phyloP scores from a whole-genome alignment of 1,140 invertebrate species.

The Sitodiplosis mosellana region DNA sequence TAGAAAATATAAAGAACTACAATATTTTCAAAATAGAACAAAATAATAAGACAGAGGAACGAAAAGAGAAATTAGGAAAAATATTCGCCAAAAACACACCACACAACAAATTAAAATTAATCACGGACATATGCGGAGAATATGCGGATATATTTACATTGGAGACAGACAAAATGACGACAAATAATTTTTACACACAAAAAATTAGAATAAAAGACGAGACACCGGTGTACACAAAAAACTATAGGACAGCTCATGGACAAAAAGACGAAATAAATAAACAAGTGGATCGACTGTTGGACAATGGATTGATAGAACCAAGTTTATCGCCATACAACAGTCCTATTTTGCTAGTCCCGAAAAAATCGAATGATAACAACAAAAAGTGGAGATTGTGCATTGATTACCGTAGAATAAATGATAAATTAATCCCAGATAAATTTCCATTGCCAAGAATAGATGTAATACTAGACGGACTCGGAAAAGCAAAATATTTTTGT shows the following conservation, averaged over 20 bases:
- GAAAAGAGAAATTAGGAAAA: background rate
- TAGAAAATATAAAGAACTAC: background rate
- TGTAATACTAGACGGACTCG: too few relatives aligned
- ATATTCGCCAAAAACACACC: background rate
- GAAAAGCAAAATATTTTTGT: too few relatives aligned
- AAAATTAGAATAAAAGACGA: background rate
- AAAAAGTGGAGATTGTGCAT: conserved; percentile 18
- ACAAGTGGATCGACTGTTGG: background rate
- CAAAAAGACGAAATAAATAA: background rate
- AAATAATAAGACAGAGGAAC: background rate
- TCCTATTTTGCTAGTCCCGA: conserved; percentile 23
- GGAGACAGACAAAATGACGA: background rate
- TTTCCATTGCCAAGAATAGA: too few relatives aligned
- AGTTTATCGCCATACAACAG: background rate
- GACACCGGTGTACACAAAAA: background rate
- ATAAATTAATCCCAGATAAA: too few relatives aligned
- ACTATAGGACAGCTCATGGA: background rate
- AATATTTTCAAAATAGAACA: background rate
- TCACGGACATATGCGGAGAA: background rate
- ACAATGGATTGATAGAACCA: background rate
- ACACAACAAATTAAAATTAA: background rate
- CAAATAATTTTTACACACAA: background rate
- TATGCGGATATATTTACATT: background rate
- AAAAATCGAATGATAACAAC: conserved; percentile 20
- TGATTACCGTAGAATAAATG: too few relatives aligned